phyloP scores from a whole-genome alignment of 2,888 invertebrate genomes.

The Meiosimyza decipiens region DNA sequence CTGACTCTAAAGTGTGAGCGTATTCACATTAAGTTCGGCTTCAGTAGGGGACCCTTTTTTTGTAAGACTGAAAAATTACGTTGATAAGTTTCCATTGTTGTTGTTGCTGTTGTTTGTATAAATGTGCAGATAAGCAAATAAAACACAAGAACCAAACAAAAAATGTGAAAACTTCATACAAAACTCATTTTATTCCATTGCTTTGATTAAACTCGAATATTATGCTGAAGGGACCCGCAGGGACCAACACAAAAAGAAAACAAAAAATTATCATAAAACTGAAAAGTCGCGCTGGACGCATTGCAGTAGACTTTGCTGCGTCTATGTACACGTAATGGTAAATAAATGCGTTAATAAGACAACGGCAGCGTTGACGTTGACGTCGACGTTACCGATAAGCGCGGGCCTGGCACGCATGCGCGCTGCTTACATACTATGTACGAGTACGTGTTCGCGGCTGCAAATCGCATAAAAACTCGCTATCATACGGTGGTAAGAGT shows the following conservation, averaged over 20 bases:
- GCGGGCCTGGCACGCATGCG: constrained; percentile 17
- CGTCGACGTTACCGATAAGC: constrained; percentile 8
- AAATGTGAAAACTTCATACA: background rate
- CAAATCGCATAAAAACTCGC: constrained; percentile 27
- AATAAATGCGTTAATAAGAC: constrained; percentile 45
- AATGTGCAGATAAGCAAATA: background rate
- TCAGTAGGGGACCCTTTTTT: constrained; percentile 19
- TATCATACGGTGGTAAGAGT: background rate
- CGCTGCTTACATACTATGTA: constrained; percentile 8
- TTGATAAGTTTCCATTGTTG: constrained; percentile 19
- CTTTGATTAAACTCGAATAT: background rate
- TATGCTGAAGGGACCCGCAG: constrained; percentile 11
- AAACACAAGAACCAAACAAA: background rate
- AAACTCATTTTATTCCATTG: background rate
- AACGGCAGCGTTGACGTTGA: constrained; percentile 18
- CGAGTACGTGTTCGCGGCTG: background rate
- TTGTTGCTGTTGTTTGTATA: constrained; percentile 16
- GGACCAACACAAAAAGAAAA: constrained; percentile 1
- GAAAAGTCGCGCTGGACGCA: constrained; percentile 10
- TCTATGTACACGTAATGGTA: constrained; percentile 42
- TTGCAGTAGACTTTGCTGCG: constrained; percentile 34
- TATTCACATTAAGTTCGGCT: background rate
- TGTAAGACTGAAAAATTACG: background rate
- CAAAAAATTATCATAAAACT: constrained; percentile 3
- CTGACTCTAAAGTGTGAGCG: too few relatives aligned